phyloP scores from a whole-genome alignment of 2,113 vertebrate species.

The Crocuta crocuta region DNA sequence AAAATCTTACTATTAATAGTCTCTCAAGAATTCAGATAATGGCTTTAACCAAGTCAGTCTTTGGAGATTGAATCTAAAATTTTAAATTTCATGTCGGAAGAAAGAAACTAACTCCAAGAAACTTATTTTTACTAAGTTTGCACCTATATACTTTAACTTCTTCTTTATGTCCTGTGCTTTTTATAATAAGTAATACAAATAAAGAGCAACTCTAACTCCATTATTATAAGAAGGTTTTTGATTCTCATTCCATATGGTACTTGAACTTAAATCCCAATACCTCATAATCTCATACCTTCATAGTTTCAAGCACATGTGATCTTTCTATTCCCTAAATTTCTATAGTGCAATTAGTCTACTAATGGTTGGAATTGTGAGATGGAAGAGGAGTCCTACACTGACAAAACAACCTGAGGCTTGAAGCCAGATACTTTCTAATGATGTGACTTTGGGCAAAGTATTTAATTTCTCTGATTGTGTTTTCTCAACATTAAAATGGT shows the following conservation, averaged over 20 bases:
- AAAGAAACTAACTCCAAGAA: constrained; percentile 37
- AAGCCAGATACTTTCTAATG: background rate
- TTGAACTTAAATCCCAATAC: background rate
- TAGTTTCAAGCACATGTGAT: background rate
- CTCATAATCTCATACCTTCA: background rate
- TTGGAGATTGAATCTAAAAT: background rate
- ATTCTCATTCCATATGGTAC: background rate
- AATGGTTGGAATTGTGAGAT: background rate
- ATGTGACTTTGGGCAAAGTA: background rate
- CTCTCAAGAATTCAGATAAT: background rate
- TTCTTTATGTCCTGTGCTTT: background rate
- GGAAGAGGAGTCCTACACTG: background rate
- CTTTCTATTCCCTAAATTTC: background rate
- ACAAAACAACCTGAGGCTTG: background rate
- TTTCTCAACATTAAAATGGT: background rate
- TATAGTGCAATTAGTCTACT: background rate
- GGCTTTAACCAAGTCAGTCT: background rate
- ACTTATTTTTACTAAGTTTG: constrained; percentile 4
- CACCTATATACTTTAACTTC: background rate
- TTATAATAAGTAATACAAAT: constrained; percentile 5
- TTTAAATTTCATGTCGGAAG: background rate
- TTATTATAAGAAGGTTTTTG: background rate
- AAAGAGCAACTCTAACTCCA: background rate
- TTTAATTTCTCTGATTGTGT: background rate
- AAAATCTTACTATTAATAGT: background rate